Evolutionary conservation across 2,888 invertebrate species (phyloP).

Genomic region (Tortricodes alternella): DNA sequence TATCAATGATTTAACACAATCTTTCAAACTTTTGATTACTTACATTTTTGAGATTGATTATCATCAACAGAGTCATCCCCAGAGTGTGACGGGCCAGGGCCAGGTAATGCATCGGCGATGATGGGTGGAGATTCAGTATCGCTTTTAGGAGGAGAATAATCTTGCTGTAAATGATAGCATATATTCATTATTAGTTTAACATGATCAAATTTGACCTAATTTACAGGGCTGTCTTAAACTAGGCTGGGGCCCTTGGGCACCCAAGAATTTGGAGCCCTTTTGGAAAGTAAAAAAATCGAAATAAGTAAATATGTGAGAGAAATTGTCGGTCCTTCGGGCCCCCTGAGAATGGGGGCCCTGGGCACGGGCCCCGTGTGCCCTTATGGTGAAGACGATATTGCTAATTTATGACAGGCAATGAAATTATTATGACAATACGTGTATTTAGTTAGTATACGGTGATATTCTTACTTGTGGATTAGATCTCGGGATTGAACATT

Average conservation of each 20-base stretch:
- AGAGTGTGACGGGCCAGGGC: slow-evolving; percentile 41
- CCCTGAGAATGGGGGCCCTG: too few species aligned
- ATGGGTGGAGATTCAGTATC: slow-evolving; percentile 72
- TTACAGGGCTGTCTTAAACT: too few species aligned
- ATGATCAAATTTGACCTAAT: too few species aligned
- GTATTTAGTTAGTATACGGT: not conserved
- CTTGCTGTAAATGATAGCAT: slow-evolving; percentile 47
- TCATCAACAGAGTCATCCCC: slow-evolving; percentile 67
- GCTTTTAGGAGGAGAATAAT: slow-evolving; percentile 49
- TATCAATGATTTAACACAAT: too few species aligned
- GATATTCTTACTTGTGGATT: slow-evolving; percentile 55
- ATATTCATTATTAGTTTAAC: not conserved
- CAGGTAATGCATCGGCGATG: slow-evolving; percentile 56
- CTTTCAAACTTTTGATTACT: slow-evolving; percentile 39
- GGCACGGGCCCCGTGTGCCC: too few species aligned
- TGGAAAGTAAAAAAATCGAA: not conserved
- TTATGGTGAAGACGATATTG: too few species aligned
- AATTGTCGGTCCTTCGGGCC: too few species aligned
- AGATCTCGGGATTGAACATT: slow-evolving; percentile 59
- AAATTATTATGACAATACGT: too few species aligned
- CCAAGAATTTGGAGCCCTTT: too few species aligned
- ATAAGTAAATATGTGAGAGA: not conserved
- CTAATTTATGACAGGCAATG: too few species aligned
- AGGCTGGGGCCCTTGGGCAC: too few species aligned
- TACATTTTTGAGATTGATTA: slow-evolving; percentile 71